Base-by-base conservation (phyloP, 2,888 invertebrate species). In the Sicus ferrugineus region DNA sequence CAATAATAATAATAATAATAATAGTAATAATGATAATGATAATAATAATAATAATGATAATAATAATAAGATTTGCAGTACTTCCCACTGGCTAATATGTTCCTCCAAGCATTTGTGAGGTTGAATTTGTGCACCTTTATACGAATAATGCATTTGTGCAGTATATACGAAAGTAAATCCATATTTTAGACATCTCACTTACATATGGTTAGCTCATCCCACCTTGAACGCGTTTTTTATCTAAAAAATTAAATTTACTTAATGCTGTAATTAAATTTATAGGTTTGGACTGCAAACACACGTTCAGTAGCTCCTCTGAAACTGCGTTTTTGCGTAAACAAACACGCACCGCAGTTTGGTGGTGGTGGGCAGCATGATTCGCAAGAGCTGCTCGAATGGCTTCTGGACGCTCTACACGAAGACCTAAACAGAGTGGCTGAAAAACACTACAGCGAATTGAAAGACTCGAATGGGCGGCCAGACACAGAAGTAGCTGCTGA, bases 341-440 rank as follows among this genome's bases (percentile, higher is more conserved):
- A 93, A 79, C 92, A 93, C 86, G 94, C 95, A 68, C 93, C 94
- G 42, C 89, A 92, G 76, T 93, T 97, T 83, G 91, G 91, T 74
- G 95, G 95, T 72, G 94, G 94, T 75, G 94, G 94, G 14, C 97
- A 97, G 86, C 96, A 97, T 86, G 96, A 97, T 88, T 94, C 95
- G 66, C 96, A 94, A 77, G 96, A 97, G 86, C 88, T 97, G 75
- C 89, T 97, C 38, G 95, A 95, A 65, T 96, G 96, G 90, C 87
- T 97, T 74, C 87, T 97, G 77, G 96, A 97, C 87, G 92, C 94
- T 63, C 88, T 97, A 75, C 96, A 97, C 86, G 96, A 96, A 87
- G 96, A 96, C 85, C 88, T 96, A 74, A 96, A 96, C 87, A 87
- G 95, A 14, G 94, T 94, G 0, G 89, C 88, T 74, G 85, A 86